Percentiles rank a stretch among this genome's conserved stretches.
These are phyloP conservation scores for Calliopsis andreniformis DNA, from an alignment of 1,140 invertebrate genomes.

Conservation along the genomic window DNA sequence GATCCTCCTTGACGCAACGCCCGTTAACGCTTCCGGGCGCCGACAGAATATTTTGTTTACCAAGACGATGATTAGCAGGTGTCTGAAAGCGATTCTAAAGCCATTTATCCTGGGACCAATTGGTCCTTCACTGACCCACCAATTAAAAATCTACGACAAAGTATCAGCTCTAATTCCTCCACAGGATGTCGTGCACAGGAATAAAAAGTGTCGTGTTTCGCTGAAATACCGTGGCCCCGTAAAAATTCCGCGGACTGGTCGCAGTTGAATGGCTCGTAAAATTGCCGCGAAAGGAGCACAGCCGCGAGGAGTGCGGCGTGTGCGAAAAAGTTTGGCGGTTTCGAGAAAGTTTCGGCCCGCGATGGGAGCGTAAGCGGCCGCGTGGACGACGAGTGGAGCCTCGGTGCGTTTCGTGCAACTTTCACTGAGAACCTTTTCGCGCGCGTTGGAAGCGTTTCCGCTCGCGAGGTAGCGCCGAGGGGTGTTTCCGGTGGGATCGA, in stretches of 20 bases:
- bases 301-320: slow-evolving; percentile 5
- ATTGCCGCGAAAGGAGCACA: slow-evolving; percentile 17
- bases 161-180: too few species aligned
- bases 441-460: background rate
- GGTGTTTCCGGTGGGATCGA: slow-evolving; percentile 46
- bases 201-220: slow-evolving; percentile 1
- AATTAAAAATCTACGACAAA: too few species aligned
- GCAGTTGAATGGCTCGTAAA: slow-evolving; percentile 35
- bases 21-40: background rate
- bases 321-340: slow-evolving; percentile 9
- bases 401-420: slow-evolving; percentile 1
- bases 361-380: too few species aligned
- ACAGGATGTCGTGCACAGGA: too few species aligned
- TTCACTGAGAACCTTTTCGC: background rate
- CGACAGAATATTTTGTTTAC: too few species aligned
- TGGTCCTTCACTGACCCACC: background rate
- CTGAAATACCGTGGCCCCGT: background rate
- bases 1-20: background rate
- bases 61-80: too few species aligned
- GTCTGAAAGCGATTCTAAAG: too few species aligned
- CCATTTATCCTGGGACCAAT: too few species aligned
- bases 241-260: slow-evolving; percentile 16
- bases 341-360: slow-evolving; percentile 12
- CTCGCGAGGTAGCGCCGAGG: slow-evolving; percentile 18
- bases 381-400: background rate